Conservation (phyloP, 2,797 vertebrate genomes). For the Limosa lapponica region DNA sequence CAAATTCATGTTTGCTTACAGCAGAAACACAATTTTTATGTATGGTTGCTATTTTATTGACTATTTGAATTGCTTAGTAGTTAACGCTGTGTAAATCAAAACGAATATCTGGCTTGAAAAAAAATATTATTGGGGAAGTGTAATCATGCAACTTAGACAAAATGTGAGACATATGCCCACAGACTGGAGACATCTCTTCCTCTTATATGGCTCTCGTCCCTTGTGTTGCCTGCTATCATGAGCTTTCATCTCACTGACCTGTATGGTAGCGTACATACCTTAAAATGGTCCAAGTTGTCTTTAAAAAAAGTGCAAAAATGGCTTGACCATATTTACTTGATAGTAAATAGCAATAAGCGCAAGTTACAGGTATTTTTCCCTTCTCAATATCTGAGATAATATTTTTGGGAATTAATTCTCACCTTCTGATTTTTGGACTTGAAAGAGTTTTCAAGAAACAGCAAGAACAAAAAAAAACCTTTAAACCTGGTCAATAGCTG, state of each 20-base stretch:
- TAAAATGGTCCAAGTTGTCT: neutral
- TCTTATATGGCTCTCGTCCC: neutral
- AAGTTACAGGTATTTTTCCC: neutral
- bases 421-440: neutral
- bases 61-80: neutral
- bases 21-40: neutral
- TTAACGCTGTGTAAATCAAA: neutral
- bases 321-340: neutral
- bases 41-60: neutral
- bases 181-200: neutral
- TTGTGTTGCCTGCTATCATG: rapidly evolving
- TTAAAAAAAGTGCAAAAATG: neutral
- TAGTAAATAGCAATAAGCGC: neutral
- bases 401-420: neutral
- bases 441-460: neutral
- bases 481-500: neutral
- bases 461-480: neutral
- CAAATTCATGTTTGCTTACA: neutral
- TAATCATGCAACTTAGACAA: neutral
- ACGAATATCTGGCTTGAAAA: neutral
- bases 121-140: rapidly evolving
- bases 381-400: neutral
- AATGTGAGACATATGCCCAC: rapidly evolving
- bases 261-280: neutral
- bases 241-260: neutral